Percentiles rank a stretch among this genome's conserved stretches.
phyloP scores from a whole-genome alignment of 2,113 vertebrate species.

The Oophaga pumilio region DNA sequence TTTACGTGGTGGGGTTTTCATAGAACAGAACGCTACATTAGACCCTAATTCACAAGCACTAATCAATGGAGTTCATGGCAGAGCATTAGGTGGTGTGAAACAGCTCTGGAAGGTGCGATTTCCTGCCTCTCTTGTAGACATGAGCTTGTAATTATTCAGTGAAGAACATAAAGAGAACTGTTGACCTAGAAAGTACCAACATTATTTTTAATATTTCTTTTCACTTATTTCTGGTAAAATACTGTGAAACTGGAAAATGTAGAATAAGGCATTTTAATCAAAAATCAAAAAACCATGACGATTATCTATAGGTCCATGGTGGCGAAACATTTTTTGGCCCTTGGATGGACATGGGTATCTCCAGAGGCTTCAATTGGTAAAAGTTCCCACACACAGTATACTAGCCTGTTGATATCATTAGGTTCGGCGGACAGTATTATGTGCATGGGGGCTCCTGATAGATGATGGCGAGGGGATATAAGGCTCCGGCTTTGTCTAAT shows the following conservation, averaged over 20 bases:
- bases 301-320: neutral
- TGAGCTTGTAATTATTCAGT: neutral
- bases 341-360: neutral
- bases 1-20: neutral
- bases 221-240: too few relatives aligned
- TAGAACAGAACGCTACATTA: neutral
- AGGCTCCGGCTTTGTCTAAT: too few relatives aligned
- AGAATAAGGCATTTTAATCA: too few relatives aligned
- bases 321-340: neutral
- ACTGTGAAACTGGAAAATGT: neutral
- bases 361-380: neutral
- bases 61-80: slow-evolving; percentile 8
- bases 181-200: neutral
- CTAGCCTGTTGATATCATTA: too few relatives aligned
- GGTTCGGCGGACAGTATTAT: too few relatives aligned
- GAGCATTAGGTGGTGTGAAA: slow-evolving; percentile 1
- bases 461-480: too few relatives aligned
- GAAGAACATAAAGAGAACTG: neutral
- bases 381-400: neutral
- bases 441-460: too few relatives aligned
- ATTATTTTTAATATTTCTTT: too few relatives aligned
- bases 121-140: neutral
- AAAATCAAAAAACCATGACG: neutral
- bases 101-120: neutral
- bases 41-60: neutral